Evolutionary conservation across 1,140 invertebrate species (phyloP).

Genomic region (Papilio glaucus): DNA sequence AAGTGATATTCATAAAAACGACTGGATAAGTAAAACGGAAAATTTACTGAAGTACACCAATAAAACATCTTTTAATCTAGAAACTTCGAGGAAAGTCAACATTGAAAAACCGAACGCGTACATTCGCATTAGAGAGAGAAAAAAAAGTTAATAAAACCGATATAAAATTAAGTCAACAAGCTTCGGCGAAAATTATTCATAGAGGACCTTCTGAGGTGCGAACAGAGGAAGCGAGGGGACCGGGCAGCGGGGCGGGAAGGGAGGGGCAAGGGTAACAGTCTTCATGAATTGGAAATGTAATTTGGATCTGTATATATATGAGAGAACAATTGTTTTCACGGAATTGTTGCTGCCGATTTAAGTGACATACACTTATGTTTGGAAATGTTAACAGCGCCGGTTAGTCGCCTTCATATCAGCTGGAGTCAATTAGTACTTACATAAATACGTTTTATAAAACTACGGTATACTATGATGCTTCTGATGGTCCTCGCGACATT

Average conservation of each 20-base stretch:
- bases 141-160: slow-evolving; percentile 52
- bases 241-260: slow-evolving; percentile 41
- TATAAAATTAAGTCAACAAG: slow-evolving; percentile 71
- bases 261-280: slow-evolving; percentile 52
- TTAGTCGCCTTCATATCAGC: slow-evolving; percentile 19
- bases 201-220: slow-evolving; percentile 63
- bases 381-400: slow-evolving; percentile 2
- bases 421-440: slow-evolving; percentile 10
- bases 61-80: slow-evolving; percentile 37
- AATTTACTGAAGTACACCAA: slow-evolving; percentile 24
- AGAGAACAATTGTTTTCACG: slow-evolving; percentile 57
- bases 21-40: not conserved
- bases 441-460: too few species aligned
- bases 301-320: slow-evolving; percentile 55
- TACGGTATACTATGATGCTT: too few species aligned
- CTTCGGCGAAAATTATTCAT: slow-evolving; percentile 64
- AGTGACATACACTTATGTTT: slow-evolving; percentile 46
- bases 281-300: slow-evolving; percentile 73
- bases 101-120: slow-evolving; percentile 25
- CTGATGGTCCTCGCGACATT: too few species aligned
- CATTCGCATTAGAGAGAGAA: slow-evolving; percentile 19
- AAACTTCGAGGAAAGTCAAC: slow-evolving; percentile 32
- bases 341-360: slow-evolving; percentile 50
- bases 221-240: slow-evolving; percentile 38
- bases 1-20: slow-evolving; percentile 17